Base-by-base conservation (phyloP, 2,113 vertebrate genomes). In the Seriola aureovittata region DNA sequence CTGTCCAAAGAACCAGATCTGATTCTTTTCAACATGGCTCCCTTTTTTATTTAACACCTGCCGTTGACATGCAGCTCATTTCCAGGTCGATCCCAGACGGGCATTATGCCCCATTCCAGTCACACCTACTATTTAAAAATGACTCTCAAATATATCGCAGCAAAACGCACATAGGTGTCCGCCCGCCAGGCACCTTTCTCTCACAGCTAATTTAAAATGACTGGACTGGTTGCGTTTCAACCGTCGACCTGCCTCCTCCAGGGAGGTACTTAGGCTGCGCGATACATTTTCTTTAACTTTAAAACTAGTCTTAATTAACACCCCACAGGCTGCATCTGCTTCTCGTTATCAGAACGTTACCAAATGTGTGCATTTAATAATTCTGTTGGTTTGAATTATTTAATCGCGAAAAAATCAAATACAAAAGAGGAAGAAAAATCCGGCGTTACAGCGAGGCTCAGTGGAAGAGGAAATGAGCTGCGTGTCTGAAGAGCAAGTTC, bases 261-360 rank as follows among this genome's bases (percentile, higher is more conserved):
- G 81, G 81, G 88, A 88, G 23, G 62, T 88, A 84, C 77, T 84
- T 38, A 73, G 66, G 50, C 81, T 68, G 48, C 52, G 40, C 13
- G 54, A 71, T 81, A 68, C 88, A 52, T 78, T 89, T 85, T 40
- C 40, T 76, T 66, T 4, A 87, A 80, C 85, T 84, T 90, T 80
- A 80, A 81, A 77, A 84, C n/a, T 46, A 1, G 75, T 71, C 78
- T 63, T 83, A 88, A 89, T 90, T 86, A 92, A 79, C 85, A 82
- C 67, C 66, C 85, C 12, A 36, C 81, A 84, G 87, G 74, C 84
- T 32, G 50, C 72, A 1, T 36, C 42, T 21, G 72, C 60, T 58
- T 14, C 78, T 69, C 65, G 23, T 81, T 19, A 69, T 83, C 29
- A 64, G n/a, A 32, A 17, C 25, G 2, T 44, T 77, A 75, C 42